Conservation (phyloP, 2,113 vertebrate genomes). For the Ginglymostoma cirratum region DNA sequence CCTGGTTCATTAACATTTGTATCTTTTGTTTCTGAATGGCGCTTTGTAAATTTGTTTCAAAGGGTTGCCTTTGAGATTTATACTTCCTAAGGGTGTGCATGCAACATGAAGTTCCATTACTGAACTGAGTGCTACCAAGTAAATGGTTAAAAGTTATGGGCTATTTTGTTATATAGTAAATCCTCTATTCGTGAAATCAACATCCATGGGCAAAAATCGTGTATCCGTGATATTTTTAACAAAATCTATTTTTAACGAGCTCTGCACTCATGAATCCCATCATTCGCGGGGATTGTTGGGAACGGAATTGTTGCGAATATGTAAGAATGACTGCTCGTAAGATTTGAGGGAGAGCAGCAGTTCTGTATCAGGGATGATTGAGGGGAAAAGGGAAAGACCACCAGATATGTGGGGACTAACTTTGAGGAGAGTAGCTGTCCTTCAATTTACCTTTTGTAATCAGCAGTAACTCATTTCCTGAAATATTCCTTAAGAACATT, state of each 20-base stretch:
- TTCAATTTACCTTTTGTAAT: neutral
- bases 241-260: no score
- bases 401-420: neutral
- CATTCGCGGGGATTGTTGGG: no score
- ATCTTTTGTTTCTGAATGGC: neutral
- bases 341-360: neutral
- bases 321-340: no score
- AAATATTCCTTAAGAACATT: neutral
- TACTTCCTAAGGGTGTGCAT: neutral
- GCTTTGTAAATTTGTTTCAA: neutral
- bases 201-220: no score
- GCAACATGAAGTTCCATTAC: neutral
- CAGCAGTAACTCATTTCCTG: neutral
- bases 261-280: no score
- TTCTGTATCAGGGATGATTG: neutral
- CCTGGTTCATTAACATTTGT: neutral
- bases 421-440: neutral
- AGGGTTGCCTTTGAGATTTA: neutral
- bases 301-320: no score
- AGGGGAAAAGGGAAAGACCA: neutral
- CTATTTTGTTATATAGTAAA: neutral
- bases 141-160: neutral
- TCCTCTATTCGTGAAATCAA: no score
- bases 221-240: no score
- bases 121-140: neutral